These are phyloP conservation scores for Sitobion miscanthi DNA, from an alignment of 1,140 invertebrate genomes.

Conservation along the genomic window DNA sequence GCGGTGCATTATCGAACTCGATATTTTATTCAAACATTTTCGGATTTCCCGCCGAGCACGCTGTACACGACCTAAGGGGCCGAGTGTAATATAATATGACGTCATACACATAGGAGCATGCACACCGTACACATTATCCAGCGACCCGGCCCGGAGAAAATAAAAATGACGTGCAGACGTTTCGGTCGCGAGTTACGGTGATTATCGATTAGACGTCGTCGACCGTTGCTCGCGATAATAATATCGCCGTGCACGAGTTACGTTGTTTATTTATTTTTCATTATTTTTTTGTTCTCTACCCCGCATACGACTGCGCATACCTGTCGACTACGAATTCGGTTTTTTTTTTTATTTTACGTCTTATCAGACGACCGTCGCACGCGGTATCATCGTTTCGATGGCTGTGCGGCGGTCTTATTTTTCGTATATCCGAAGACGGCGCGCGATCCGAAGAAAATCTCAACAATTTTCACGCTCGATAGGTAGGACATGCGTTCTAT, in stretches of 20 bases:
- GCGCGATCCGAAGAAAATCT: background rate
- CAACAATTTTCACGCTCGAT: background rate
- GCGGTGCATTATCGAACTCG: background rate
- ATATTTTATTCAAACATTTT: background rate
- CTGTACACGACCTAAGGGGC: background rate
- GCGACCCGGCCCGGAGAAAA: background rate
- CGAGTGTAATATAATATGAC: background rate
- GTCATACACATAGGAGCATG: background rate
- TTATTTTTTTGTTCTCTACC: too few species aligned
- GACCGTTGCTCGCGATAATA: background rate
- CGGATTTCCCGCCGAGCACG: background rate
- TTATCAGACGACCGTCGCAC: too few species aligned
- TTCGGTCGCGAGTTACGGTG: background rate
- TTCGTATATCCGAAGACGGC: background rate
- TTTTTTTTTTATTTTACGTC: background rate
- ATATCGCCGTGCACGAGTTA: background rate
- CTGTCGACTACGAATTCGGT: background rate
- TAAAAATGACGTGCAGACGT: background rate
- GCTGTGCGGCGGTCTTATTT: background rate
- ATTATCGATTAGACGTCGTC: background rate
- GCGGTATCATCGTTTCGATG: background rate
- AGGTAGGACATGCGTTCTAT: background rate
- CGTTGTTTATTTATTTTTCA: background rate
- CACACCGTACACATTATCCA: background rate
- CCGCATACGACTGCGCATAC: too few species aligned